Evolutionary conservation across 2,888 invertebrate genomes (phyloP), one percentile per base, ranked within the genome.

Genomic region (Apamea monoglypha): DNA sequence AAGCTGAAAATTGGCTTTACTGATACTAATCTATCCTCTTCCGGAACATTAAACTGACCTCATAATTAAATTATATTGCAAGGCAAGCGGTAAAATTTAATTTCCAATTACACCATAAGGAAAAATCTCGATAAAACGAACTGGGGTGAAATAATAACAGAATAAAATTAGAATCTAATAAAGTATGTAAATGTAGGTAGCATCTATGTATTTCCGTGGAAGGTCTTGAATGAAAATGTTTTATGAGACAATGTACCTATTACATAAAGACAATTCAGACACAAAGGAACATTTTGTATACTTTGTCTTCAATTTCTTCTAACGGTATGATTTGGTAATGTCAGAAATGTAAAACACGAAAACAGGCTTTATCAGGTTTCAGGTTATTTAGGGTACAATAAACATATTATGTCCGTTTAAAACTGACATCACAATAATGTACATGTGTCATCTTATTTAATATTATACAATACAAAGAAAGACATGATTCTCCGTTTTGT

Each of bases 351-450:
- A 77, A 81, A 64, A 80, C 80, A 76, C 56, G 56, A 70, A 79
- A 84, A 79, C 69, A 74, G 75, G 56, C 76, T 74, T 77, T 85
- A 89, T 83, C 80, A 84, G 69, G 71, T 82, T 85, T 80, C 72
- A 71, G 78, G 44, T 47, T 76, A 84, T 81, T 87, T 82, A 71
- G n/a, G 68, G 74, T 74, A 79, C 75, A 73, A 76, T 84, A 53
- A 63, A 68, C 53, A 63, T 70, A 50, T 32, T 70, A 53, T 32
- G 5, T 3, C 21, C n/a, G 40, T 59, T 40, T 67, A 63, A 59
- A n/a, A 70, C 7, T 76, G 53, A 75, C 56, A 76, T 56, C 12
- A 25, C 68, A 74, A 21, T 59, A 67, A 68, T 53, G 25, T 64
- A 44, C 16, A 10, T 16, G 14, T 74, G 47, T 47, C 83, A n/a